phyloP scores from a whole-genome alignment of 2,113 vertebrate species.

The Odontesthes bonariensis region DNA sequence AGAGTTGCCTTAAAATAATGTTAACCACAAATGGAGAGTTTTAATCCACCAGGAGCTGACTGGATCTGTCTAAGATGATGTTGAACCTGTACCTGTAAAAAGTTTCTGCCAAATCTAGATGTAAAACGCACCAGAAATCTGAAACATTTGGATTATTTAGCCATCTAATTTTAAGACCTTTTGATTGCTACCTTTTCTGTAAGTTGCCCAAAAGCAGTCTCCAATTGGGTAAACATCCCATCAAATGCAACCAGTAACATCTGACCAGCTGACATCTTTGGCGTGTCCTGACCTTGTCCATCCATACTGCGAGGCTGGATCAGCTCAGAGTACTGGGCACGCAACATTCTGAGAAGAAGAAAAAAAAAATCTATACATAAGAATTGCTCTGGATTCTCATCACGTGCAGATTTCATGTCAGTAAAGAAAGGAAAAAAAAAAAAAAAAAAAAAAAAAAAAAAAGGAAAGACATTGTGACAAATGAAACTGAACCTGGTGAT shows the following conservation, averaged over 20 bases:
- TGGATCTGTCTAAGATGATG: background rate
- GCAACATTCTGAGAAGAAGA: conserved; percentile 85
- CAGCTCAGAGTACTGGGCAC: conserved; percentile 94
- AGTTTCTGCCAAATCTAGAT: no score
- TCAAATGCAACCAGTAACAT: conserved; percentile 99
- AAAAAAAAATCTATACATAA: background rate
- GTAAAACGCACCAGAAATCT: no score
- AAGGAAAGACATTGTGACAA: no score
- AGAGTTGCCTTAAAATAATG: background rate
- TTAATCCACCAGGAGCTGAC: background rate
- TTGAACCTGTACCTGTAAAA: background rate
- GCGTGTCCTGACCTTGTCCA: conserved; percentile 90
- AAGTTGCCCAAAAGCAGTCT: conserved; percentile 94
- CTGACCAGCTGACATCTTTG: conserved; percentile 98
- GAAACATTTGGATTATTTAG: no score
- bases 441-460: no score
- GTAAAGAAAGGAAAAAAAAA: no score
- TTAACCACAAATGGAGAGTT: background rate
- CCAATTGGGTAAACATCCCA: conserved; percentile 98
- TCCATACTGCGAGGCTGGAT: conserved; percentile 93
- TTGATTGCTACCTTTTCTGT: conserved; percentile 90
- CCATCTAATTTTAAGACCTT: no score
- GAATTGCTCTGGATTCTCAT: no score
- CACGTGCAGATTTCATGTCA: no score
- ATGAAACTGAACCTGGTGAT: conserved; percentile 84